Evolutionary conservation across 1,140 invertebrate genomes (phyloP).

Genomic region (Aricia agestis): DNA sequence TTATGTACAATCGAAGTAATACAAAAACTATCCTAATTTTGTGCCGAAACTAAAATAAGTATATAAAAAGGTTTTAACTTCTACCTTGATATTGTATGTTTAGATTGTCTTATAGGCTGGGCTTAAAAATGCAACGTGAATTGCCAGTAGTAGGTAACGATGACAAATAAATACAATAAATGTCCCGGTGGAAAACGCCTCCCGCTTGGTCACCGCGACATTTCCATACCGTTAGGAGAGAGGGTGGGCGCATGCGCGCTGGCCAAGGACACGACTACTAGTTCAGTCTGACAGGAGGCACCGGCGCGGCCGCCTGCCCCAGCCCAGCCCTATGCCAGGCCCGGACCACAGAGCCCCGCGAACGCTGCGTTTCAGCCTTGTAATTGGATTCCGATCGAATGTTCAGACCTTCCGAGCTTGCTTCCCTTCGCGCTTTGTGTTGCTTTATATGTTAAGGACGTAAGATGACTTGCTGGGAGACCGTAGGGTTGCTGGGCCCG

Average conservation of each 20-base stretch:
- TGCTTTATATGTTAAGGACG: conserved; percentile 53
- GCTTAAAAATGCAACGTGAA: too few relatives aligned
- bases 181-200: neutral
- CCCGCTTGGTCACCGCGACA: conserved; percentile 23
- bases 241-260: conserved; percentile 55
- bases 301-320: conserved; percentile 53
- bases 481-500: conserved; percentile 70
- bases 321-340: conserved; percentile 47
- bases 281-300: conserved; percentile 67
- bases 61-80: neutral
- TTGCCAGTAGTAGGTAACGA: neutral
- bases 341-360: conserved; percentile 60
- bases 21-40: neutral
- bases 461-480: conserved; percentile 75
- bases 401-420: conserved; percentile 62
- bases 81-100: neutral
- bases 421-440: conserved; percentile 64
- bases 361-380: conserved; percentile 70
- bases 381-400: conserved; percentile 72
- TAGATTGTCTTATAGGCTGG: neutral
- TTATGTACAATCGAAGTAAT: neutral
- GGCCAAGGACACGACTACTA: conserved; percentile 65
- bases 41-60: conserved; percentile 4
- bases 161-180: neutral
- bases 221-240: conserved; percentile 54